Percentiles rank a stretch among this genome's conserved stretches.
These are phyloP conservation scores for Baryphthengus martii DNA, from an alignment of 2,113 vertebrate species.

Conservation along the genomic window DNA sequence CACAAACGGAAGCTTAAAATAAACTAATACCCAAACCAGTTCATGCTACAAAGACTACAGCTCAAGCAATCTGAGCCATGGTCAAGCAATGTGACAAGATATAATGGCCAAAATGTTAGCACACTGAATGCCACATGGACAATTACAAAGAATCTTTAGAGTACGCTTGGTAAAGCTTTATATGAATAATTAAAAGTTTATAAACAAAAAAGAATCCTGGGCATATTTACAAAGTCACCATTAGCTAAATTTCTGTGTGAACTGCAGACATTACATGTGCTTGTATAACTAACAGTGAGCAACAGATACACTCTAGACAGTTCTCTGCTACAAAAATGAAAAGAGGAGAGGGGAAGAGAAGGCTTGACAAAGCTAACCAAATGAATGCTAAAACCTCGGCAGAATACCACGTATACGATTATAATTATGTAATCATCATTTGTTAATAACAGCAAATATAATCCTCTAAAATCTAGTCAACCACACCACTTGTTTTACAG, in stretches of 20 bases:
- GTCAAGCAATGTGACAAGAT: background rate
- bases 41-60: background rate
- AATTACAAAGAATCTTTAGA: background rate
- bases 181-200: background rate
- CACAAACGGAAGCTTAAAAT: background rate
- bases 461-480: slow-evolving; percentile 28
- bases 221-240: background rate
- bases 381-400: background rate
- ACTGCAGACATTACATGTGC: background rate
- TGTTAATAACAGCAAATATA: slow-evolving; percentile 15
- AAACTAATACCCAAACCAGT: background rate
- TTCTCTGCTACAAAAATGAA: background rate
- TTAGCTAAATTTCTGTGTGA: background rate
- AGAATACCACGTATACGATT: background rate
- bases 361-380: background rate
- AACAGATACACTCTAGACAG: background rate
- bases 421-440: background rate
- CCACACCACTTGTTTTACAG: background rate
- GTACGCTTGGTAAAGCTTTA: background rate
- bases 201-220: background rate
- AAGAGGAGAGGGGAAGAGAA: background rate
- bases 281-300: background rate
- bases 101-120: background rate
- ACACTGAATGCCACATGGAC: background rate
- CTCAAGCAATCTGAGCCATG: background rate